Base-by-base conservation (phyloP, 2,888 invertebrate genomes). In the Alitta virens region DNA sequence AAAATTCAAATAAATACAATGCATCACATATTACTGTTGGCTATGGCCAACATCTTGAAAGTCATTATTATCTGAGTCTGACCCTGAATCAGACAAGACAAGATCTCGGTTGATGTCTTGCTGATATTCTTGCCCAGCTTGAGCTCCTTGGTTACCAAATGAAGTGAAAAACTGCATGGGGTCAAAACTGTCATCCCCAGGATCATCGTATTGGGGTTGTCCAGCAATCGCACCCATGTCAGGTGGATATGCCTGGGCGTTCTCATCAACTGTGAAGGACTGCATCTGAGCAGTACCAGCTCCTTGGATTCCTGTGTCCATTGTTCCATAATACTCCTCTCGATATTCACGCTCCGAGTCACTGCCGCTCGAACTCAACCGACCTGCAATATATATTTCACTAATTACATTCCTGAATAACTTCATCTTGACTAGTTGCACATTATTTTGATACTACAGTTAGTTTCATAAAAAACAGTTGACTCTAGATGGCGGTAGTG, bases 111-210 rank as follows among this genome's bases (percentile, higher is more conserved):
- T 46, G 46, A 46, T 46, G n/a, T 46, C 46, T 16, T 46, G 46
- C 21, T 46, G 46, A 7, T 46, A 21, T 46, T 46, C 46, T 16
- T 46, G 18, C 46, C n/a, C 21, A 18, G n/a, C 46, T 16, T 46
- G 46, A 18, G n/a, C n/a, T 16, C 46, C 21, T 21, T 46, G 46
- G n/a, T 63, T 59, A 12, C 56, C 55, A 40, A 65, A 63, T 14
- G 65, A 63, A n/a, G 42, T 62, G 63, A 69, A 69, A 62, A 69
- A 69, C 43, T 63, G 65, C 2, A 56, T 51, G 5, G 69, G 69
- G 43, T 69, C 69, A 40, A 68, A 69, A 24, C 61, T 66, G 43
- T 65, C 56, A 49, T 63, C 63, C 9, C 51, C 63, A 0, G 59
- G 50, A 26, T 56, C 56, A 12, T 62, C 56, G n/a, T 56, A 62